Conservation (phyloP, 2,797 vertebrate genomes). For the Sparidentex hasta region DNA sequence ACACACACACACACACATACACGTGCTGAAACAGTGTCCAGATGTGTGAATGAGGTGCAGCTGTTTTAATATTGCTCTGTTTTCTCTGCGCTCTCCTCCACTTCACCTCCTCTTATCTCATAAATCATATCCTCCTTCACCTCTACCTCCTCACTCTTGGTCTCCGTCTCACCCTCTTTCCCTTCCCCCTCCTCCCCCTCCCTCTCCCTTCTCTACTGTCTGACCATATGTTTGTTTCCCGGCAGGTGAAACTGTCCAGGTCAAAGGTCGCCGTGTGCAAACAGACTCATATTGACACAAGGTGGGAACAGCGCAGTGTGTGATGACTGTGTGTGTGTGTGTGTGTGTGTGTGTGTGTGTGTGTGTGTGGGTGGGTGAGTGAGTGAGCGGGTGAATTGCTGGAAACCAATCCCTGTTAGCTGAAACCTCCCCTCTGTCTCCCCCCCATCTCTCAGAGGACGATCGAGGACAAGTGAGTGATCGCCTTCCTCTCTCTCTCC, state of each 20-base stretch:
- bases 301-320: conserved; percentile 47
- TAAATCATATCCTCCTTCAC: conserved; percentile 37
- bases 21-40: conserved; percentile 27
- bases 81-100: conserved; percentile 54
- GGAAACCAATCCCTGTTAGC: conserved; percentile 49
- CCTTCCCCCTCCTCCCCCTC: neutral
- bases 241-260: conserved; percentile 58
- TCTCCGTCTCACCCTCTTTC: neutral
- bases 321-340: neutral
- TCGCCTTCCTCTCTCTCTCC: conserved; percentile 32
- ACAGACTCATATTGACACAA: conserved; percentile 64
- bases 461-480: conserved; percentile 53
- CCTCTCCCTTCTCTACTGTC: conserved; percentile 4
- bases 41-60: conserved; percentile 72
- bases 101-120: conserved; percentile 68
- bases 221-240: conserved; percentile 50
- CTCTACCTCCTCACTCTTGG: neutral
- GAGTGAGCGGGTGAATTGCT: conserved; percentile 14
- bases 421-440: conserved; percentile 20
- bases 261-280: conserved; percentile 66
- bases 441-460: conserved; percentile 40
- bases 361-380: too few relatives aligned
- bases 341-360: too few relatives aligned
- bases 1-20: conserved; percentile 23
- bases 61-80: conserved; percentile 76